Percentiles rank a stretch among this genome's conserved stretches.
These are phyloP conservation scores for Schizaphis graminum DNA, from an alignment of 2,888 invertebrate genomes.

Conservation along the genomic window DNA sequence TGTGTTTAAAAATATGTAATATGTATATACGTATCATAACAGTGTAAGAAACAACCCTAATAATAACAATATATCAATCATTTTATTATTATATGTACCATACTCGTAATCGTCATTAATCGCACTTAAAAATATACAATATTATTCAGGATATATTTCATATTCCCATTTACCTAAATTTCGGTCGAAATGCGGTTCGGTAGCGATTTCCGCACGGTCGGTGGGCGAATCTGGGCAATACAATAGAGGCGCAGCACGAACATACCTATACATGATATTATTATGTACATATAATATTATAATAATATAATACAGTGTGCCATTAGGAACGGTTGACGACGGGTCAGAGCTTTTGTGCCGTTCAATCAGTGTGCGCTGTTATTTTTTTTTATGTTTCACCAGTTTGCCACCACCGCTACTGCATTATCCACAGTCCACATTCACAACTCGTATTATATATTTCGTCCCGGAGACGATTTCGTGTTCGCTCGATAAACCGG, in stretches of 20 bases:
- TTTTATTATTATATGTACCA: neutral
- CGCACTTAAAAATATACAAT: neutral
- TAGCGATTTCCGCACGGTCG: conserved; percentile 17
- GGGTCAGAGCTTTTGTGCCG: neutral
- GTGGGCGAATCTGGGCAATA: neutral
- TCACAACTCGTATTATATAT: neutral
- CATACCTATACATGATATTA: neutral
- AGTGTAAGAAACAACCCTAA: neutral
- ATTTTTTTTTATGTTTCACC: neutral
- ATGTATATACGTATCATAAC: neutral
- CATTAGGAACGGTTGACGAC: neutral
- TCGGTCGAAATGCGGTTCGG: neutral
- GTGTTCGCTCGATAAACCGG: neutral
- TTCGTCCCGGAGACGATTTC: neutral
- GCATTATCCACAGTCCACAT: neutral
- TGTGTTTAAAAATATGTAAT: neutral
- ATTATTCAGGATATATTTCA: neutral
- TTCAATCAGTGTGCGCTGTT: neutral
- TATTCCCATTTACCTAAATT: neutral
- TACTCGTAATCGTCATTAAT: neutral
- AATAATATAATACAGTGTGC: neutral
- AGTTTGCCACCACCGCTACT: neutral
- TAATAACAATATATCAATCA: conserved; percentile 21
- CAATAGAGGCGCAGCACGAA: neutral
- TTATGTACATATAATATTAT: neutral